Evolutionary conservation across 1,140 invertebrate species (phyloP), one percentile per base, ranked within the genome.

Genomic region (Pygmarrhopalites habei): DNA sequence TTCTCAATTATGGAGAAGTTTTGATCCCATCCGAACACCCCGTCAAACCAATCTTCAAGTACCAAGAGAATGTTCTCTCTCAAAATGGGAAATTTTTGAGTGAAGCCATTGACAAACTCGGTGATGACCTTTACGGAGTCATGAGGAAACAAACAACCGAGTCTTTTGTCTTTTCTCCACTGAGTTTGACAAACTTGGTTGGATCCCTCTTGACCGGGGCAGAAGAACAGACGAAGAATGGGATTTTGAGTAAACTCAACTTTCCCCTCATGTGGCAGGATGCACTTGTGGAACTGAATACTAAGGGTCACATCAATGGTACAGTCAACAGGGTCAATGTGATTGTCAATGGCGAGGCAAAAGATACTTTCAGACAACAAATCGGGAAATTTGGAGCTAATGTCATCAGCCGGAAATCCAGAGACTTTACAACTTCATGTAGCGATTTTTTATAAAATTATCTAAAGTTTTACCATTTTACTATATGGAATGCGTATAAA

Each of bases 1-100:
- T 64, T 43, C 28, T 68, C 12, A 55, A 32, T 23, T 68, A 64
- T 32, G 66, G 66, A 28, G 62, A 65, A 62, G 63, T 68, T 21
- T 10, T 65, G 3, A 41, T 65, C 19, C 66, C 66, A n/a, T 21
- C 43, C 26, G 57, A 43, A 46, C n/a, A 26, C 7, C 25, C 57
- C 3, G 23, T 35, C n/a, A 64, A 64, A 43, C 55, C 53, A 15
- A 15, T 29, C 5, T 26, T 58, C 2, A 49, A 58, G 44, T 51
- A 57, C 14, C 62, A 55, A n/a, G 43, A 55, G n/a, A 60, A 62
- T 46, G 32, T 32, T 12, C 19, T 64, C 7, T 49, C 43, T 53
- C 66, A 64, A 46, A 67, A 64, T 58, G 62, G 61, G 21, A 67
- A 64, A 25, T 57, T 56, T 28, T 3, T 64, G 32, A 29, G 44